Conservation (phyloP, 2,888 invertebrate genomes). For the Hemithea aestivaria region DNA sequence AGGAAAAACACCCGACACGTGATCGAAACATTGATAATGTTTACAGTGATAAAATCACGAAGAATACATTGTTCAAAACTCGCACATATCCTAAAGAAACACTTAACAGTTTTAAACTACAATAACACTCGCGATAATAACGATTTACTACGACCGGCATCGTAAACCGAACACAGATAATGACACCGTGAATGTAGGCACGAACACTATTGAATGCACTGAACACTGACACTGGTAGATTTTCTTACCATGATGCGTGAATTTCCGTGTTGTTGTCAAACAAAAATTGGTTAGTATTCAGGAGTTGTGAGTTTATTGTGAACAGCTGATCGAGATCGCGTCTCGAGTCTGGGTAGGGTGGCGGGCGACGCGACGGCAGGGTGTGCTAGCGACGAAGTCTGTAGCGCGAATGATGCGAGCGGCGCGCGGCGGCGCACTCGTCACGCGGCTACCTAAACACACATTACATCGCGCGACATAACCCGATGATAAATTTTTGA, state of each 20-base stretch:
- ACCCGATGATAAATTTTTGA: conserved; percentile 56
- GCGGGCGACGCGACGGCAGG: conserved; percentile 42
- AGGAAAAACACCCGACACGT: conserved; percentile 14
- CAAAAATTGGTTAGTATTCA: conserved; percentile 33
- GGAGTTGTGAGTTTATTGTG: conserved; percentile 35
- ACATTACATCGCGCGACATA: conserved; percentile 55
- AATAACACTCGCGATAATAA: conserved; percentile 17
- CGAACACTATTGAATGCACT: conserved; percentile 48
- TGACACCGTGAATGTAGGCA: conserved; percentile 42
- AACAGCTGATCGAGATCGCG: conserved; percentile 67
- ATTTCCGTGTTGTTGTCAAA: conserved; percentile 44
- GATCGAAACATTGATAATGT: conserved; percentile 5
- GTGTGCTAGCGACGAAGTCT: conserved; percentile 56
- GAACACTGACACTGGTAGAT: conserved; percentile 57
- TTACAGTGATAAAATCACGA: conserved; percentile 2
- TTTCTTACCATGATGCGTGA: conserved; percentile 67
- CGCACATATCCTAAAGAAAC: background rate
- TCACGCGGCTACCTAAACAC: conserved; percentile 61
- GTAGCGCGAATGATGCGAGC: conserved; percentile 69
- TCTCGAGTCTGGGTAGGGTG: conserved; percentile 40
- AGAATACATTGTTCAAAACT: conserved; percentile 2
- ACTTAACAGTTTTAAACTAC: conserved; percentile 4
- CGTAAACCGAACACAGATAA: conserved; percentile 27
- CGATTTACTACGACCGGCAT: conserved; percentile 16
- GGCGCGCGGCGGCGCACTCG: conserved; percentile 66